Percentiles rank a stretch among this genome's conserved stretches.
phyloP scores from a whole-genome alignment of 2,888 invertebrate species.

The Cheilosia scutellata region DNA sequence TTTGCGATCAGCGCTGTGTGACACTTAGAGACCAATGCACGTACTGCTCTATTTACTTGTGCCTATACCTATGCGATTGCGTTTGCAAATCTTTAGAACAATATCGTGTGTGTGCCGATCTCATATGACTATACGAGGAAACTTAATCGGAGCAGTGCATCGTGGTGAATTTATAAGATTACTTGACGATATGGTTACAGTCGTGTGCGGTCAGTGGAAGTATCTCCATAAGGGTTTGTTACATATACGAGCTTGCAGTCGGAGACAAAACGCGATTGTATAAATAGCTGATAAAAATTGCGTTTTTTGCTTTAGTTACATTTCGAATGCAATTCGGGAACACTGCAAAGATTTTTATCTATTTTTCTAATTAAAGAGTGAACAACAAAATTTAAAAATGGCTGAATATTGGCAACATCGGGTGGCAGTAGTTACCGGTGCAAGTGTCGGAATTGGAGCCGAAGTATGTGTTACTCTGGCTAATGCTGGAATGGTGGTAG shows the following conservation, averaged over 20 bases:
- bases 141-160: constrained; percentile 41
- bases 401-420: constrained; percentile 80
- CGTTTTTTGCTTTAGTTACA: constrained; percentile 40
- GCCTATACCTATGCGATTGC: background rate
- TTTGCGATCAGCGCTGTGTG: constrained; percentile 44
- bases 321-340: constrained; percentile 1
- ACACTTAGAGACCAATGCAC: constrained; percentile 49
- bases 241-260: background rate
- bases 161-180: constrained; percentile 40
- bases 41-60: constrained; percentile 39
- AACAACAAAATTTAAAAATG: constrained; percentile 12
- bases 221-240: constrained; percentile 34
- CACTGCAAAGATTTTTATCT: background rate
- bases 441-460: constrained; percentile 84
- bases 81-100: constrained; percentile 19
- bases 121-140: constrained; percentile 36
- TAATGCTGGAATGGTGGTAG: constrained; percentile 85
- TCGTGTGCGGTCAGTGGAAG: constrained; percentile 41
- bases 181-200: constrained; percentile 26
- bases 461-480: constrained; percentile 82
- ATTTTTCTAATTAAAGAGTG: background rate
- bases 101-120: constrained; percentile 17
- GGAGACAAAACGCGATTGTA: constrained; percentile 17
- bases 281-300: constrained; percentile 39
- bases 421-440: constrained; percentile 84